phyloP scores from a whole-genome alignment of 2,113 vertebrate species.

The Dromiciops gliroides region DNA sequence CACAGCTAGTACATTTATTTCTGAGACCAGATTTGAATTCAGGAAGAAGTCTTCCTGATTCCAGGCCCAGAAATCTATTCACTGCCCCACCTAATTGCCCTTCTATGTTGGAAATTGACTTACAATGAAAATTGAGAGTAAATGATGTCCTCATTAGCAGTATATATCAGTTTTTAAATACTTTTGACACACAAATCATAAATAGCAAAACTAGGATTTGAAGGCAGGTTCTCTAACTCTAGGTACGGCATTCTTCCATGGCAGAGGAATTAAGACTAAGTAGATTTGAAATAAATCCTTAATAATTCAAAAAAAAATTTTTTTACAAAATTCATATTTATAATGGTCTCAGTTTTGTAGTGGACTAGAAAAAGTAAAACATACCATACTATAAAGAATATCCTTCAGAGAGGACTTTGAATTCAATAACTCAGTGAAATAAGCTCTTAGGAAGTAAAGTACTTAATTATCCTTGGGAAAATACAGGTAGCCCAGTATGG shows the following conservation, averaged over 20 bases:
- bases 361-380: not conserved
- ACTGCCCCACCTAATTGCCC: too few relatives aligned
- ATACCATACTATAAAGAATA: not conserved
- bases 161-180: not conserved
- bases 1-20: too few relatives aligned
- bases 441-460: conserved; percentile 16
- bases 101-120: too few relatives aligned
- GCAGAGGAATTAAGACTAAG: not conserved
- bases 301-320: not conserved
- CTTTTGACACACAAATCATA: not conserved
- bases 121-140: too few relatives aligned
- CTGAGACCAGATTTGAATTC: too few relatives aligned
- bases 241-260: not conserved
- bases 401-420: not conserved
- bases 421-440: not conserved
- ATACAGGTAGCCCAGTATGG: not conserved
- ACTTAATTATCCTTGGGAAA: not conserved
- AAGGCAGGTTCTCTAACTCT: not conserved
- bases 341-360: not conserved
- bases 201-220: not conserved
- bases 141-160: not conserved
- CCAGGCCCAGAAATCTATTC: too few relatives aligned
- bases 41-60: too few relatives aligned
- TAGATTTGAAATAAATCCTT: not conserved
- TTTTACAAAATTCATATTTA: conserved; percentile 6